These are phyloP conservation scores for Gnatocerus cornutus DNA, from an alignment of 2,888 invertebrate species.

Conservation along the genomic window DNA sequence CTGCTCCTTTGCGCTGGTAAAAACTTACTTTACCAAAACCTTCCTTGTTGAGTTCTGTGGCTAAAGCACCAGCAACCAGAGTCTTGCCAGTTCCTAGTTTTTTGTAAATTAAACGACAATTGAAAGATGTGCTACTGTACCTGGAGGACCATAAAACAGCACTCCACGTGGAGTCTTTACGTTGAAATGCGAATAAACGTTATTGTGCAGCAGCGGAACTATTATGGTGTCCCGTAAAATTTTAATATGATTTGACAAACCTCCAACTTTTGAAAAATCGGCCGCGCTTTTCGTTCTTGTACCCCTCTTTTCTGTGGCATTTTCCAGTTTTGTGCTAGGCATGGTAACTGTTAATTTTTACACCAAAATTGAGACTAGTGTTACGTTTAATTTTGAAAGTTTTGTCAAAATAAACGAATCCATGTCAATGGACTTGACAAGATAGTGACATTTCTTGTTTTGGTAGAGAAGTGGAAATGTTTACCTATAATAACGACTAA, in stretches of 20 bases:
- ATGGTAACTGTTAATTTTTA: slow-evolving; percentile 5
- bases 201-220: slow-evolving; percentile 66
- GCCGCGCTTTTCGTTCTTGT: slow-evolving; percentile 55
- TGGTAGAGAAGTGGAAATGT: neutral
- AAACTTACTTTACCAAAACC: slow-evolving; percentile 66
- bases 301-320: slow-evolving; percentile 10
- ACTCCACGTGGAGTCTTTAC: slow-evolving; percentile 68
- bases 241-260: slow-evolving; percentile 65
- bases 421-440: slow-evolving; percentile 11
- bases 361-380: slow-evolving; percentile 1
- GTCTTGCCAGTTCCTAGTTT: slow-evolving; percentile 69
- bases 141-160: slow-evolving; percentile 69
- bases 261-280: slow-evolving; percentile 68
- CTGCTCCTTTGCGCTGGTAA: slow-evolving; percentile 68
- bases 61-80: slow-evolving; percentile 67
- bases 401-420: slow-evolving; percentile 17
- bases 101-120: neutral
- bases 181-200: slow-evolving; percentile 67
- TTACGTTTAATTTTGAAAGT: slow-evolving; percentile 37
- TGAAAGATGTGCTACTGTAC: slow-evolving; percentile 48
- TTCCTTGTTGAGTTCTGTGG: slow-evolving; percentile 66
- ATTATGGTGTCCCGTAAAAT: slow-evolving; percentile 66
- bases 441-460: neutral
- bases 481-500: no score
- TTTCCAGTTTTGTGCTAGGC: slow-evolving; percentile 13